A percentile compares a stretch with the other conserved stretches of the same genome.
phyloP scores from a whole-genome alignment of 2,113 vertebrate genomes.

The Argyrosomus japonicus region DNA sequence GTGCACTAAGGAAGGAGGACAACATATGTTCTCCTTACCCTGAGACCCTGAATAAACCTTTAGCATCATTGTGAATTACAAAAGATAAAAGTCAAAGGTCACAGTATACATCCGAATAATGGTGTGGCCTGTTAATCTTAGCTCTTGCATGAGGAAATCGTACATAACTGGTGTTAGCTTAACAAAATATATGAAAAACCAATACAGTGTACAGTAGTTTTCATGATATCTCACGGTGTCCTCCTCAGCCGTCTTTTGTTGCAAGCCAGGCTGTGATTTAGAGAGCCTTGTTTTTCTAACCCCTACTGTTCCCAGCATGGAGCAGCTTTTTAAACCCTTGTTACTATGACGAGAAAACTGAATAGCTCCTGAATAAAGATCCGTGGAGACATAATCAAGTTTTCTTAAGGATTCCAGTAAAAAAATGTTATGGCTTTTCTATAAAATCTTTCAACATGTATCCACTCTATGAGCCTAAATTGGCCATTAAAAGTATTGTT shows the following conservation, averaged over 20 bases:
- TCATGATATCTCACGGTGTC: background rate
- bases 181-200: background rate
- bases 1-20: background rate
- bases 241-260: background rate
- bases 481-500: constrained; percentile 8
- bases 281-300: constrained; percentile 64
- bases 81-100: background rate
- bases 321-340: constrained; percentile 47
- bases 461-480: background rate
- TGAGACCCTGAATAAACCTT: background rate
- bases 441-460: background rate
- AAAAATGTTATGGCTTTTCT: background rate
- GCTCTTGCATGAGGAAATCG: background rate
- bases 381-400: constrained; percentile 1
- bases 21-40: background rate
- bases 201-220: background rate
- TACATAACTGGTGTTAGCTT: background rate
- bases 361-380: constrained; percentile 10
- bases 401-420: constrained; percentile 11
- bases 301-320: constrained; percentile 73
- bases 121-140: background rate
- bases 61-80: too few species aligned
- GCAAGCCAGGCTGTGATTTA: constrained; percentile 35
- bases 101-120: background rate
- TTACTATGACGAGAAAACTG: constrained; percentile 26